Evolutionary conservation across 1,140 invertebrate species (phyloP).

Genomic region (Carcinoscorpius rotundicauda): DNA sequence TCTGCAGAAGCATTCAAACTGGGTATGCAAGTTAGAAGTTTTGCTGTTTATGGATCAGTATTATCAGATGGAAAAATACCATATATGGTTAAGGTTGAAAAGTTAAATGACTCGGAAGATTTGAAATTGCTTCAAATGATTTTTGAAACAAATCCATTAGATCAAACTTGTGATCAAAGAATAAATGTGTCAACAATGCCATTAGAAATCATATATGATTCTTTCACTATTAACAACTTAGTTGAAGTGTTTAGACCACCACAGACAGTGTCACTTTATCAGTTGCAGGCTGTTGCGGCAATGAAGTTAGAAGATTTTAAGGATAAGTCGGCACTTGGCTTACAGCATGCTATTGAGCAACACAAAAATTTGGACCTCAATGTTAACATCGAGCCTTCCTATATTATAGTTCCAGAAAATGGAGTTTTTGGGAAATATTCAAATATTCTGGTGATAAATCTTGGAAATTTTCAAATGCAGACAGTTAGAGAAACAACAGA

Average conservation of each 20-base stretch:
- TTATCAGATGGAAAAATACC: too few species aligned
- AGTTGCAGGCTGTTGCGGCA: constrained; percentile 78
- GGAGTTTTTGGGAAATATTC: constrained; percentile 55
- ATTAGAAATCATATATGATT: constrained; percentile 77
- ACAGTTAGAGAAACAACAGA: constrained; percentile 41
- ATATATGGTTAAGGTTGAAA: too few species aligned
- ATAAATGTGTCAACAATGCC: constrained; percentile 59
- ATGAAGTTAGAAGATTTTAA: constrained; percentile 71
- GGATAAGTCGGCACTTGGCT: constrained; percentile 74
- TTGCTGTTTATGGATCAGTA: too few species aligned
- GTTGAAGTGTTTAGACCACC: constrained; percentile 70
- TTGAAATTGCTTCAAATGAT: constrained; percentile 38
- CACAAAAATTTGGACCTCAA: constrained; percentile 73
- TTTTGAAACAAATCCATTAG: constrained; percentile 82
- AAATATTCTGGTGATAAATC: constrained; percentile 55
- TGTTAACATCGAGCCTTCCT: constrained; percentile 73
- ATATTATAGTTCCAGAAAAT: constrained; percentile 69
- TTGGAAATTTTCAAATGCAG: constrained; percentile 62
- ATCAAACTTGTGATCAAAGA: constrained; percentile 64
- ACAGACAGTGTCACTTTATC: constrained; percentile 54
- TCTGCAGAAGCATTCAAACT: constrained; percentile 52
- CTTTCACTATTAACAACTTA: constrained; percentile 65
- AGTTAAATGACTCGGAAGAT: too few species aligned
- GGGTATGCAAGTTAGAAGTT: too few species aligned
- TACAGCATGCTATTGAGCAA: constrained; percentile 83